Evolutionary conservation across 2,888 invertebrate species (phyloP).

Genomic region (Tyria jacobaeae): DNA sequence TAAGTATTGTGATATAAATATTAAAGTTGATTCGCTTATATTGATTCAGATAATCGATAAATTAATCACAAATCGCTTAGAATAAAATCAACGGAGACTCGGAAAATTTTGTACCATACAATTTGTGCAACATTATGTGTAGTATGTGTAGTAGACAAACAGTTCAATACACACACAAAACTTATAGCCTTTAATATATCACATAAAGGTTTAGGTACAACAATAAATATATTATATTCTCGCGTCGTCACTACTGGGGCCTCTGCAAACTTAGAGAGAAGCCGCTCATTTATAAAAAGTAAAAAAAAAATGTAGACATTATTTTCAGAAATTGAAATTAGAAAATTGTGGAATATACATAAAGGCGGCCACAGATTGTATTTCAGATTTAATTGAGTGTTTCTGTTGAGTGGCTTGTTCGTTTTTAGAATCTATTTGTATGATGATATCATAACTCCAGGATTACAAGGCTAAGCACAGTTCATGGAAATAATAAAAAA

Average conservation of each 20-base stretch:
- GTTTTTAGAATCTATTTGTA: constrained; percentile 52
- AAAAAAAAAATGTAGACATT: constrained; percentile 53
- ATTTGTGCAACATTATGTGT: constrained; percentile 49
- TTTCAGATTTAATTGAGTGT: constrained; percentile 67
- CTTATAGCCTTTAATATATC: constrained; percentile 77
- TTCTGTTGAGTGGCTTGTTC: constrained; percentile 63
- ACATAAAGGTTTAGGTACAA: constrained; percentile 74
- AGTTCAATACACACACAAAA: constrained; percentile 63
- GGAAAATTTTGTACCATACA: constrained; percentile 26
- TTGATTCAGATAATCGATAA: constrained; percentile 25
- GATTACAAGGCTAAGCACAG: neutral
- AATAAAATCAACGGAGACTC: constrained; percentile 32
- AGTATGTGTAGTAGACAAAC: constrained; percentile 57
- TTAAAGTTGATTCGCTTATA: constrained; percentile 23
- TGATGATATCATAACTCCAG: neutral
- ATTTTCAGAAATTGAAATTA: constrained; percentile 41
- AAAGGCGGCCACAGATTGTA: constrained; percentile 58
- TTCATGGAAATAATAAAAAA: neutral
- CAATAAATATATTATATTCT: constrained; percentile 68
- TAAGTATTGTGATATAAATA: constrained; percentile 22
- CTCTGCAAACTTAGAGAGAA: constrained; percentile 59
- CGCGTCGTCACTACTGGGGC: constrained; percentile 63
- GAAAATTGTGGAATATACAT: constrained; percentile 56
- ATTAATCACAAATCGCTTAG: constrained; percentile 43
- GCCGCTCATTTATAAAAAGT: constrained; percentile 55